phyloP scores from a whole-genome alignment of 2,797 vertebrate genomes.

The Sebastes vulpes region DNA sequence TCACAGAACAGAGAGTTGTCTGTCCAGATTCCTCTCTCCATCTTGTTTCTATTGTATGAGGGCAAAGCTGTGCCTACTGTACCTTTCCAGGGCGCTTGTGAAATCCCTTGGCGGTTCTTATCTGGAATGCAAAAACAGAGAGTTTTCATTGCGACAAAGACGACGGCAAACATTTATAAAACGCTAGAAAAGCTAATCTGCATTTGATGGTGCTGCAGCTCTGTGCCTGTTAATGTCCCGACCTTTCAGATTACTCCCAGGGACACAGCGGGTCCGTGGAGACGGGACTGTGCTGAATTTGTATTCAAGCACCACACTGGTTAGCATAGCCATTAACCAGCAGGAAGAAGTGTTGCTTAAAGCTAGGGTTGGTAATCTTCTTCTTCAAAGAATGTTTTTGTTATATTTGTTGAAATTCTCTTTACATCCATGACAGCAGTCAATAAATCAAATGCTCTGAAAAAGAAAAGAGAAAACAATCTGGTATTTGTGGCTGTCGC shows the following conservation, averaged over 20 bases:
- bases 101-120: constrained; percentile 70
- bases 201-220: constrained; percentile 11
- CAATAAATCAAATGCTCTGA: too few species aligned
- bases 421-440: too few species aligned
- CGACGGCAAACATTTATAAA: not conserved
- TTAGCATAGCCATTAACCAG: not conserved
- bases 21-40: constrained; percentile 44
- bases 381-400: too few species aligned
- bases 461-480: too few species aligned
- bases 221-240: not conserved
- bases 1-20: constrained; percentile 44
- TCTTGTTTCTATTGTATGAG: constrained; percentile 35
- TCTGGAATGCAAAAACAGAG: constrained; percentile 71
- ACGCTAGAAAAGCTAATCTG: not conserved
- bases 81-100: constrained; percentile 96
- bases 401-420: too few species aligned
- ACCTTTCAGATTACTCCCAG: constrained; percentile 38
- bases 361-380: too few species aligned
- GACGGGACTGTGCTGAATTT: constrained; percentile 2
- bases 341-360: not conserved
- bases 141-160: constrained; percentile 8
- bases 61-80: constrained; percentile 69
- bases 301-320: not conserved
- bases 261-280: not conserved
- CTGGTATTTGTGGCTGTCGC: too few species aligned